Evolutionary conservation across 2,797 vertebrate species (phyloP), one percentile per base, ranked within the genome.

Genomic region (Dicrostonyx torquatus): DNA sequence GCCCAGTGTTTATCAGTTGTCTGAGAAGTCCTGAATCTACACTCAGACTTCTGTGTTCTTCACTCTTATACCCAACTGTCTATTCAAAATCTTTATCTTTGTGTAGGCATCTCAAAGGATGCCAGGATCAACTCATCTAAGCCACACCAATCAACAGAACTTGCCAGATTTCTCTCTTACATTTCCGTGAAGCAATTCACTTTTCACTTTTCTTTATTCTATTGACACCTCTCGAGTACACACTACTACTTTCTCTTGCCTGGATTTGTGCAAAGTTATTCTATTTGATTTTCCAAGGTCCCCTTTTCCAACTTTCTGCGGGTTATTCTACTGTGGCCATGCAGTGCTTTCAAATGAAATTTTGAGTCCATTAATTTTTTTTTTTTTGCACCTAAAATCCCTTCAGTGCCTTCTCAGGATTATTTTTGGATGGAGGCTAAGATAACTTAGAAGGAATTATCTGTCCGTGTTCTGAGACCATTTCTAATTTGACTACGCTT

Each of bases 1-100:
- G 24, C 18, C 87, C 76, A 89, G 6, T 82, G 89, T 96, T 91
- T 37, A 77, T 77, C 34, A 62, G 15, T 87, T 87, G 53, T 37
- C 82, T 85, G 79, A 50, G 64, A 40, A 37, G 55, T 78, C 24
- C 45, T 43, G 76, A 78, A 84, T 76, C 89, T 89, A 91, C 20
- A 48, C 17, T 18, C 20, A 83, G 76, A 89, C 50, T 45, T 95
- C 13, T 75, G 66, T 75, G 8, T 48, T 93, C 31, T 58, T 93
- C 12, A 92, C 2, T 22, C 4, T 92, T 82, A 53, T 10, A 60
- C 12, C 31, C 37, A 96, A 53, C 10, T 90, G 18, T 8, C 60
- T 92, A 20, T 50, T 92, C 2, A 85, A 11, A 78, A 72, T 76
- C n/a, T 86, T 7, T 87, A 48, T 34, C 45, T 86, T 5, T 84